Conservation (phyloP, 2,797 vertebrate genomes). For the Alosa sapidissima region DNA sequence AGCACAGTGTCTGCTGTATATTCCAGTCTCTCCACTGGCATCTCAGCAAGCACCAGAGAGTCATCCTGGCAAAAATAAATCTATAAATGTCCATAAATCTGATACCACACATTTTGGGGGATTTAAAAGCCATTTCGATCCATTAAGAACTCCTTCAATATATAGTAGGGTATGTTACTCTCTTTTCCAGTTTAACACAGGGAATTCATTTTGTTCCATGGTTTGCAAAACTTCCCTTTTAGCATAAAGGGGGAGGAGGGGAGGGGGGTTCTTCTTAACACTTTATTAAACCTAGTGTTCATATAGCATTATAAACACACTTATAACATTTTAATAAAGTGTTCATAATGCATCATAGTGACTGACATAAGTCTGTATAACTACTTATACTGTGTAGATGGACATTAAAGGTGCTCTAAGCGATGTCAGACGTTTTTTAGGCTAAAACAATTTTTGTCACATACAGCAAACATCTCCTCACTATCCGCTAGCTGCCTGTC, state of each 20-base stretch:
- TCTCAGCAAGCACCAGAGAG: neutral
- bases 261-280: neutral
- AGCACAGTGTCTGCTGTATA: conserved; percentile 15
- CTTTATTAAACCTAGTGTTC: neutral
- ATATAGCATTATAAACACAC: neutral
- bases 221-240: conserved; percentile 5
- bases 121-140: conserved; percentile 23
- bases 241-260: neutral
- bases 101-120: conserved; percentile 12
- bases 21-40: neutral
- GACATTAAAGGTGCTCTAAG: no score
- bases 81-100: conserved; percentile 24
- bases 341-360: neutral
- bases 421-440: no score
- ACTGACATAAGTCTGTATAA: neutral
- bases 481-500: no score
- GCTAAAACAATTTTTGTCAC: no score
- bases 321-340: neutral
- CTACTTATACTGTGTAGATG: no score
- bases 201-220: conserved; percentile 7
- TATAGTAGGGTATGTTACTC: neutral
- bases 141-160: conserved; percentile 14
- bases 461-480: no score
- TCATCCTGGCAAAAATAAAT: conserved; percentile 22
- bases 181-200: neutral